A percentile compares a stretch with the other conserved stretches of the same genome.
Evolutionary conservation across 2,888 invertebrate genomes (phyloP).

Genomic region (Polietes domitor): DNA sequence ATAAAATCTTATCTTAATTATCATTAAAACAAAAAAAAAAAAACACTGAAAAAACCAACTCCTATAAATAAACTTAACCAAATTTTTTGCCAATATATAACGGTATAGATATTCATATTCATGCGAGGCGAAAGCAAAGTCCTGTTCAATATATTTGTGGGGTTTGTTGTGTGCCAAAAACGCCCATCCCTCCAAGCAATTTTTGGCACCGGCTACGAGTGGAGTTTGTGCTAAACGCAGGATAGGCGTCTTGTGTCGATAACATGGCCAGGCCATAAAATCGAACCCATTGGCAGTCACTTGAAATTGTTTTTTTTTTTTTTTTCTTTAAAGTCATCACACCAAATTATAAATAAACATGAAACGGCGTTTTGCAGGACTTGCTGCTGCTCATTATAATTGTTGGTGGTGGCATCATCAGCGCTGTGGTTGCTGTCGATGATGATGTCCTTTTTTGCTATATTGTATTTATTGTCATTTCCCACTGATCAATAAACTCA

Average conservation of each 20-base stretch:
- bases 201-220: not conserved
- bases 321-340: constrained; percentile 27
- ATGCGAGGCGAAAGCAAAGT: not conserved
- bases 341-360: constrained; percentile 28
- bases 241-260: not conserved
- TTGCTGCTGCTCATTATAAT: not conserved
- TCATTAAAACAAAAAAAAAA: constrained; percentile 8
- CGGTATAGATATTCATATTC: constrained; percentile 7
- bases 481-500: not conserved
- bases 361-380: not conserved
- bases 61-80: constrained; percentile 25
- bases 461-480: not conserved
- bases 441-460: not conserved
- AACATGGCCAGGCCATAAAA: constrained; percentile 10
- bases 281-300: not conserved
- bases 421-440: not conserved
- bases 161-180: constrained; percentile 12
- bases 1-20: constrained; percentile 21
- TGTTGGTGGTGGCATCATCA: not conserved
- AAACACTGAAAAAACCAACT: not conserved
- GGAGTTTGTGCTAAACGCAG: constrained; percentile 15
- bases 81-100: constrained; percentile 18
- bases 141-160: not conserved
- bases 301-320: no score
- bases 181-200: not conserved